Evolutionary conservation across 2,888 invertebrate species (phyloP), one percentile per base, ranked within the genome.

Genomic region (Dicyrtoma fusca): DNA sequence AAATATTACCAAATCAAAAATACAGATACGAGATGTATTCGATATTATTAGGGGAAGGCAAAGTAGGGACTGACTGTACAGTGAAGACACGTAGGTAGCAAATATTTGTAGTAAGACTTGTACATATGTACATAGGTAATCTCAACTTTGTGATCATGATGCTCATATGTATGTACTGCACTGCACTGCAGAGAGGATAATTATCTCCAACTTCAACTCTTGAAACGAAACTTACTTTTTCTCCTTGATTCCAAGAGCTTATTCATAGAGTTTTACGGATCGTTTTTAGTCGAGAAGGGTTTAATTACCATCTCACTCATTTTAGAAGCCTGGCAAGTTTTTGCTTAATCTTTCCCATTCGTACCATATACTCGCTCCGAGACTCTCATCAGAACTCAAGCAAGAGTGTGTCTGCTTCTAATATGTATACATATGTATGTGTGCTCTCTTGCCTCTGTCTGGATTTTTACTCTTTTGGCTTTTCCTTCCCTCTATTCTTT

Each of bases 301-400:
- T 64, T 49, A 64, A 49, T 64, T 49, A 25, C 64, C 25, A 64
- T 17, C n/a, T 64, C 26, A 64, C 49, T 23, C 25, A 49, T 49
- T 47, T 26, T 47, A 64, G 64, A 64, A 49, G 51, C 64, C 51
- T 47, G 49, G 64, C 64, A 49, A 64, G 64, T 64, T 64, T 64
- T 64, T 49, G 51, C 64, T 19, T 4, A 11, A 23, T 13, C 13
- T 13, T 59, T 59, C 25, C 25, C 45, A 44, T 44, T 13, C 13
- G 10, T 44, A 44, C 13, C 8, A 44, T 10, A 44, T n/a, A n/a
- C n/a, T n/a, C n/a, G n/a, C n/a, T n/a, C n/a, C n/a, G n/a, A n/a
- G n/a, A n/a, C n/a, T n/a, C n/a, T n/a, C n/a, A n/a, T n/a, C n/a
- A n/a, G n/a, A n/a, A n/a, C n/a, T n/a, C n/a, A n/a, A n/a, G n/a